Base-by-base conservation (phyloP, 2,113 vertebrate genomes). In the Heloderma charlesbogerti region DNA sequence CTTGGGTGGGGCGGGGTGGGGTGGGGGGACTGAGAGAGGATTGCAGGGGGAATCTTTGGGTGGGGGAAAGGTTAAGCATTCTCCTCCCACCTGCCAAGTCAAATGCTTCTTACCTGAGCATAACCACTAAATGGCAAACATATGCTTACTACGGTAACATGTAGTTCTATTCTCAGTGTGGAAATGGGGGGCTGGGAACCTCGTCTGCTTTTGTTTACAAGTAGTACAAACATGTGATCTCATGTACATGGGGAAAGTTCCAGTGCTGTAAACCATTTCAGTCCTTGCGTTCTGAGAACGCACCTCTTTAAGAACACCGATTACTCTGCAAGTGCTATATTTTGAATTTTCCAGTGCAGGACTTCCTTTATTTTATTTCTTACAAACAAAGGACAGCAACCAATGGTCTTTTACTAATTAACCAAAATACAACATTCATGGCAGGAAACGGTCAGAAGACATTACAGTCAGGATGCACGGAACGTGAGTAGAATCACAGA, bases 391-490 rank as follows among this genome's bases (percentile, higher is more conserved):
- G 8, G 54, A 84, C 13, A 51, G 71, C 40, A 66, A 84, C 71
- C 71, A 37, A 45, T 60, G 40, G 18, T 84, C 69, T 37, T 63
- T 84, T 45, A 16, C 31, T 77, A 75, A 84, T 89, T 77, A 89
- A n/a, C 5, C 57, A 63, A n/a, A 60, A 75, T 57, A 57, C 54
- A 37, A 27, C 69, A 48, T 84, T 75, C 29, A 18, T 75, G 66
- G 72, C 81, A 77, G 40, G 81, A 63, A 89, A 60, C 66, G 60
- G 84, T 89, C 81, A 77, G 31, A 45, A 74, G 27, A n/a, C 69
- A 89, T 89, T 77, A 89, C 51, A 63, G 66, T 75, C 81, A 60
- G 43, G 72, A 75, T 75, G 54, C 86, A 78, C 13, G 20, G 54
- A 63, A 78, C 37, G 78, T 78, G 86, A 84, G 20, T n/a, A n/a